Percentiles rank a stretch among this genome's conserved stretches.
Evolutionary conservation across 2,888 invertebrate species (phyloP).

Genomic region (Synanthedon formicaeformis): DNA sequence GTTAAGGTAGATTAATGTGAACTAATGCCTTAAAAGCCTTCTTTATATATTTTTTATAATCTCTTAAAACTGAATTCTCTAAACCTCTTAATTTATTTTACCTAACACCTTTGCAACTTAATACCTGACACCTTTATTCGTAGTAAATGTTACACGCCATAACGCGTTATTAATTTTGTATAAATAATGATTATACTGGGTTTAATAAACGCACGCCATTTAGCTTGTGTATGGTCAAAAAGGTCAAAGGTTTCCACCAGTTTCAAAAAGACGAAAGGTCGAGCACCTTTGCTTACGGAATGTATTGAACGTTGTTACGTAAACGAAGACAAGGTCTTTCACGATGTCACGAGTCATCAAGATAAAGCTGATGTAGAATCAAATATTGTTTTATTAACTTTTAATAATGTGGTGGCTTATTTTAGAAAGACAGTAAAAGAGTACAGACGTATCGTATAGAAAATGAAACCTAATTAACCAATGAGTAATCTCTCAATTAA

Average conservation of each 20-base stretch:
- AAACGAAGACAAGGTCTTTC: neutral
- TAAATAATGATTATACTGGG: constrained; percentile 2
- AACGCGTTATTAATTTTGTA: constrained; percentile 4
- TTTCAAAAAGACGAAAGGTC: constrained; percentile 6
- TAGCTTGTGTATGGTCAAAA: constrained; percentile 6
- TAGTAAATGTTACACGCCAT: constrained; percentile 10
- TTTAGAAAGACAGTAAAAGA: no score
- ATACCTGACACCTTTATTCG: neutral
- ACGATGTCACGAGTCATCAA: neutral
- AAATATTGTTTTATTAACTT: no score
- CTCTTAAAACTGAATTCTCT: no score
- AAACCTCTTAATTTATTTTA: no score
- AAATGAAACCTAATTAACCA: no score
- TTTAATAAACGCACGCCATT: constrained; percentile 4
- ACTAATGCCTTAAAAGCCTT: no score
- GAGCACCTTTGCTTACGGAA: constrained; percentile 4
- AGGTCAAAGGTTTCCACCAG: constrained; percentile 6
- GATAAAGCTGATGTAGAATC: neutral
- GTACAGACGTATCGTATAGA: no score
- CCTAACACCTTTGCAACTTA: constrained; percentile 3
- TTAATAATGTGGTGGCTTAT: no score
- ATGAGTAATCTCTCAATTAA: no score
- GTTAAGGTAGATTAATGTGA: no score
- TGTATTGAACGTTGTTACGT: neutral
- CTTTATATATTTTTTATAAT: no score